Base-by-base conservation (phyloP, 2,888 invertebrate species). In the Nephrotoma flavescens region DNA sequence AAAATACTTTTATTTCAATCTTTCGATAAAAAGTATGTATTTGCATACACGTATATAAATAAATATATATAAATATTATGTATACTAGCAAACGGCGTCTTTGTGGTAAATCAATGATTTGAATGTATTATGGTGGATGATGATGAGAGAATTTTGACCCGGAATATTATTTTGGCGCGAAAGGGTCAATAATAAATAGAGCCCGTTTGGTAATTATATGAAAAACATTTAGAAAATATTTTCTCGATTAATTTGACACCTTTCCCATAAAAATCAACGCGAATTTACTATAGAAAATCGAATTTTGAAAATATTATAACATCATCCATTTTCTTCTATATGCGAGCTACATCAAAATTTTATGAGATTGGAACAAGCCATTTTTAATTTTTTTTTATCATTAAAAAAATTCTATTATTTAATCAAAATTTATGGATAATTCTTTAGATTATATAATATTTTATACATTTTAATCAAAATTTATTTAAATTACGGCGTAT, bases 201-300 rank as follows among this genome's bases (percentile, higher is more conserved):
- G n/a, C 15, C 88, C 86, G 45, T n/a, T 42, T n/a, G 42, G 42
- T 15, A 42, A 42, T 42, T 9, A 6, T 42, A 84, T 42, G 15
- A 41, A 42, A 84, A 84, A 15, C 84, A n/a, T 84, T 87, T 88
- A 45, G 41, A 86, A 31, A 87, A 87, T 87, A 87, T 88, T 88
- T 87, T 88, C 88, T 87, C 31, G 9, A 1, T 71, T 31, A 71
- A 11, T 71, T 71, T 19, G 31, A 9, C 31, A 31, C 4, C 9
- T 71, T 71, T 9, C n/a, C n/a, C 31, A 31, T 31, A 9, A 71
- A 71, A 71, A 71, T 71, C 71, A 71, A 71, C 31, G 31, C 5
- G n/a, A 86, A 87, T 86, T 87, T 87, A 87, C 88, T 87, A 86
- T 87, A 88, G 88, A 88, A 88, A 87, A 88, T 86, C 87, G 87